phyloP scores from a whole-genome alignment of 2,113 vertebrate genomes.

The Phaetusa simplex region DNA sequence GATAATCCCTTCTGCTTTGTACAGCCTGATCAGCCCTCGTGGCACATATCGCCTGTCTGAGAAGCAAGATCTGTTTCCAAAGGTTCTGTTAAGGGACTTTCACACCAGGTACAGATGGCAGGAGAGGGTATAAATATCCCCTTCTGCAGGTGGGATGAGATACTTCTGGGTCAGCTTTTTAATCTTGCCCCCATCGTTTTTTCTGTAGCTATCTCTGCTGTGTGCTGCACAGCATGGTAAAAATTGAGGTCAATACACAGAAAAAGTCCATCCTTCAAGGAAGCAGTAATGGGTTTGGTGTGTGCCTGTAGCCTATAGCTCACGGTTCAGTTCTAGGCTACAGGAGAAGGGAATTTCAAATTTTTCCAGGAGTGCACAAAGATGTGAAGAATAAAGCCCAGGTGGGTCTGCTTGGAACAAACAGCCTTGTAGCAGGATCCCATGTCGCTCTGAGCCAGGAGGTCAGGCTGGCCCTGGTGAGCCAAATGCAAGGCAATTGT shows the following conservation, averaged over 20 bases:
- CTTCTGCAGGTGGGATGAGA: neutral
- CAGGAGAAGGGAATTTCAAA: neutral
- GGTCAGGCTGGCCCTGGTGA: neutral
- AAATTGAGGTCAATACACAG: accelerated
- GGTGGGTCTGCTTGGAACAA: neutral
- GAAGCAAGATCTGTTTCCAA: neutral
- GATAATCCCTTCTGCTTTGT: neutral
- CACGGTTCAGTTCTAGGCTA: neutral
- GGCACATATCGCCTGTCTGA: neutral
- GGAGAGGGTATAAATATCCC: neutral
- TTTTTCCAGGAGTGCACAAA: neutral
- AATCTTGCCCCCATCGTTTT: neutral
- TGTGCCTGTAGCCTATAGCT: neutral
- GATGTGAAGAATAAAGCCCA: neutral
- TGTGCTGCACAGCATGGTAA: neutral
- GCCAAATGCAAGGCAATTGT: neutral
- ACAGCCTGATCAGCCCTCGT: neutral
- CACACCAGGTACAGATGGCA: neutral
- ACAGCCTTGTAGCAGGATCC: neutral
- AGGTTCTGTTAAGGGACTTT: neutral
- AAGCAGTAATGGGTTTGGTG: neutral
- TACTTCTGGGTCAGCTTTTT: neutral
- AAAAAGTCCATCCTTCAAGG: neutral
- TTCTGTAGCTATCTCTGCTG: neutral
- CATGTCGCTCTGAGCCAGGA: neutral